A percentile compares a stretch with the other conserved stretches of the same genome.
Evolutionary conservation across 2,888 invertebrate genomes (phyloP).

Genomic region (Cheilosia pagana): DNA sequence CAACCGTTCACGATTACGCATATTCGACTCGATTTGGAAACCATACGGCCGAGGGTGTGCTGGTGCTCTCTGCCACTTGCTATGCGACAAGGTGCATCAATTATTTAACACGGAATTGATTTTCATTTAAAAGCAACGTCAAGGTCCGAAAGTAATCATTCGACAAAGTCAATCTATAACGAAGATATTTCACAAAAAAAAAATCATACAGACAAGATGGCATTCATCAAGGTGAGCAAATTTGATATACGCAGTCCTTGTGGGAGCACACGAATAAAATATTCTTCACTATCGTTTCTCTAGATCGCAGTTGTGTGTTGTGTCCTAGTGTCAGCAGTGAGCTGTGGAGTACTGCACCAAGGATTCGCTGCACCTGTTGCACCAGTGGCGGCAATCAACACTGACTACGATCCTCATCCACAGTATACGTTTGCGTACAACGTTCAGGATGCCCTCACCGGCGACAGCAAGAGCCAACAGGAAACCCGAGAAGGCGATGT

Average conservation of each 20-base stretch:
- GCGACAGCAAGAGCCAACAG: slow-evolving; percentile 85
- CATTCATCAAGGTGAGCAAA: slow-evolving; percentile 61
- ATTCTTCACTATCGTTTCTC: neutral
- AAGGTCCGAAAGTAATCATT: slow-evolving; percentile 69
- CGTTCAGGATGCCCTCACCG: slow-evolving; percentile 87
- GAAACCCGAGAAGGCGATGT: slow-evolving; percentile 87
- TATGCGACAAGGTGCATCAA: slow-evolving; percentile 30
- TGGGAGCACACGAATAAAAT: neutral
- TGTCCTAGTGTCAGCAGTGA: slow-evolving; percentile 72
- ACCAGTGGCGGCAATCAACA: slow-evolving; percentile 76
- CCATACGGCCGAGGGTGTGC: slow-evolving; percentile 43
- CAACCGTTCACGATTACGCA: slow-evolving; percentile 65
- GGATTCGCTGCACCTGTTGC: slow-evolving; percentile 77
- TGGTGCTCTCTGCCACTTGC: slow-evolving; percentile 53
- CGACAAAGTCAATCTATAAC: slow-evolving; percentile 58
- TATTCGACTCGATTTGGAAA: slow-evolving; percentile 63
- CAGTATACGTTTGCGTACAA: slow-evolving; percentile 89
- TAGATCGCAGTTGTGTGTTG: slow-evolving; percentile 77
- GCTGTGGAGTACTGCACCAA: slow-evolving; percentile 78
- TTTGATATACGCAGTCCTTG: neutral
- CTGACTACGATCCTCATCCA: slow-evolving; percentile 82
- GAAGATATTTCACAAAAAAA: slow-evolving; percentile 29
- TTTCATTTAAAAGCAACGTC: slow-evolving; percentile 68
- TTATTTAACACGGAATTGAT: slow-evolving; percentile 42
- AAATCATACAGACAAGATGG: slow-evolving; percentile 32